phyloP scores from a whole-genome alignment of 2,888 invertebrate genomes.

The Spisula solida region DNA sequence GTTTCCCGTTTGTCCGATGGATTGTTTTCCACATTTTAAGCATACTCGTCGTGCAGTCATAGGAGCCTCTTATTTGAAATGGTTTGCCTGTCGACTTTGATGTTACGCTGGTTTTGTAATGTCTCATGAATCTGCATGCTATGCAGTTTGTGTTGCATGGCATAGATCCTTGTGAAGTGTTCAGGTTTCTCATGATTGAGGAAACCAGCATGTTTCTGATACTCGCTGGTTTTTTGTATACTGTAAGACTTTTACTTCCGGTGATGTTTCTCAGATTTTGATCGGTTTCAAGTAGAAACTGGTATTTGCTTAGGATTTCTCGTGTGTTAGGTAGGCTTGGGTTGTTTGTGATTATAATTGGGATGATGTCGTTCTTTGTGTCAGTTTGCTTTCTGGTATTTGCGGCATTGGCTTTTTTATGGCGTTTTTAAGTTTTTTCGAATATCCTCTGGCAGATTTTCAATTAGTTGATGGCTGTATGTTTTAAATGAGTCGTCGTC shows the following conservation, averaged over 20 bases:
- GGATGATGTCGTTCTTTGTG: not conserved
- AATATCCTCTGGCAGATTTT: slow-evolving; percentile 10
- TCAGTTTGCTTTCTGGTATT: no score
- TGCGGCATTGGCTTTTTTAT: not conserved
- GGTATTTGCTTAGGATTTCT: no score
- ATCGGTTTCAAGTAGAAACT: no score
- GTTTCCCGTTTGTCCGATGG: not conserved
- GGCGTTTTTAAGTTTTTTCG: not conserved
- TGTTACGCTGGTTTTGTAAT: no score
- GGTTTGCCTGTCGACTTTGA: not conserved
- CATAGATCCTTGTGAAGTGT: no score
- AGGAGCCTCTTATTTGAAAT: not conserved
- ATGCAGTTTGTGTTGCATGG: no score
- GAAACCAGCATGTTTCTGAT: not conserved
- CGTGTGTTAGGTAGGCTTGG: not conserved
- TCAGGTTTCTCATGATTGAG: not conserved
- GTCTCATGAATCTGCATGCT: not conserved
- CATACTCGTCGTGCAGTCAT: not conserved
- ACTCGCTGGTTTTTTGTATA: not conserved
- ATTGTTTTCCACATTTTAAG: not conserved
- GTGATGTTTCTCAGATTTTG: no score
- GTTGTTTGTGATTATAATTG: not conserved
- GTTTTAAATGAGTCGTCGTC: not conserved
- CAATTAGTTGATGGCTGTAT: not conserved
- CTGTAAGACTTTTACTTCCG: no score